A percentile compares a stretch with the other conserved stretches of the same genome.
Conservation (phyloP, 2,113 vertebrate genomes). For the Nibea albiflora region DNA sequence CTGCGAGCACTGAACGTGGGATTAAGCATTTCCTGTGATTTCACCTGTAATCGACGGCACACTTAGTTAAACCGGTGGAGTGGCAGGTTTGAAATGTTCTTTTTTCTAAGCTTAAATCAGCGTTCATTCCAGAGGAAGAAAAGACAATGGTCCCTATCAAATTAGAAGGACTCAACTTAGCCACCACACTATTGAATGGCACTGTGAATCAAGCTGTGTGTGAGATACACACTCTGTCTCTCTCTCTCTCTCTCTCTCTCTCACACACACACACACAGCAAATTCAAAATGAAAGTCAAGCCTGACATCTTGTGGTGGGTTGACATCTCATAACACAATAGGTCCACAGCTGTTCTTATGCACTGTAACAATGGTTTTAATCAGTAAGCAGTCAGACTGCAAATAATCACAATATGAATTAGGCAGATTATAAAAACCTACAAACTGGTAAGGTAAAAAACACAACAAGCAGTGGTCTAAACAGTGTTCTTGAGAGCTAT, state of each 20-base stretch:
- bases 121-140: conserved; percentile 13
- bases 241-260: too few species aligned
- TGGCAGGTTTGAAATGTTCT: background rate
- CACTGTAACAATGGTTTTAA: background rate
- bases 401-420: background rate
- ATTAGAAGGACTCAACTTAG: too few species aligned
- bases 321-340: conserved; percentile 10
- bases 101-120: background rate
- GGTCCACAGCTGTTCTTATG: background rate
- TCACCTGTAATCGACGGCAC: background rate
- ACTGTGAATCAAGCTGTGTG: conserved; percentile 16
- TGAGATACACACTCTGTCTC: background rate
- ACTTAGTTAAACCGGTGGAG: background rate
- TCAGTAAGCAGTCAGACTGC: background rate
- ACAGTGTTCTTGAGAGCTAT: background rate
- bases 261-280: background rate
- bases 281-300: conserved; percentile 37
- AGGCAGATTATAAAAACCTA: background rate
- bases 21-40: conserved; percentile 5
- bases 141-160: background rate
- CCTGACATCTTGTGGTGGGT: conserved; percentile 81
- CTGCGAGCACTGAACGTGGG: background rate
- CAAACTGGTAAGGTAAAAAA: background rate
- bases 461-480: background rate
- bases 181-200: background rate